Percentiles rank a stretch among this genome's conserved stretches.
Conservation (phyloP, 1,140 invertebrate genomes). For the Drosophila lini region DNA sequence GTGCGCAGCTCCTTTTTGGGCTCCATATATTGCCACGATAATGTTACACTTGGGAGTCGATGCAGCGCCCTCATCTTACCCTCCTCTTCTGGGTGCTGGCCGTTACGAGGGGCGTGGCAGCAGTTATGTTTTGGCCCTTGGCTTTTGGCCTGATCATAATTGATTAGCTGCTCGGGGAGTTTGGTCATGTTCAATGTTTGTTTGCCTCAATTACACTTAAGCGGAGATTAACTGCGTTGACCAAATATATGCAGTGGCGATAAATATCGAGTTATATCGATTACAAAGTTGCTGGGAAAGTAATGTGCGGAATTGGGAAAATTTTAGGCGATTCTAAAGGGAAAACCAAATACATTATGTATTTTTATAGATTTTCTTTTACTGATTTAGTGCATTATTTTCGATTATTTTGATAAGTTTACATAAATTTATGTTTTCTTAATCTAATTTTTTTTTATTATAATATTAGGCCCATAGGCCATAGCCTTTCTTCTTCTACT, state of each 20-base stretch:
- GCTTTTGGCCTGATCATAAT: conserved; percentile 51
- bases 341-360: background rate
- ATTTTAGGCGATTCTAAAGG: background rate
- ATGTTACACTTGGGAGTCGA: conserved; percentile 54
- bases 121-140: conserved; percentile 14
- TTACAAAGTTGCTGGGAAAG: background rate
- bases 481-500: background rate
- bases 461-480: background rate
- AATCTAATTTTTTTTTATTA: too few species aligned
- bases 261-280: conserved; percentile 29
- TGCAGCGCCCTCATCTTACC: conserved; percentile 17
- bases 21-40: conserved; percentile 40
- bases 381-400: background rate
- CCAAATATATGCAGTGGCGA: conserved; percentile 18
- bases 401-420: background rate
- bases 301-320: background rate
- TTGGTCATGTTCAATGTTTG: conserved; percentile 37
- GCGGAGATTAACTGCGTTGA: conserved; percentile 37
- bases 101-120: conserved; percentile 17
- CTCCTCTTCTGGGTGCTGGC: background rate
- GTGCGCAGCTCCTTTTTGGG: conserved; percentile 25
- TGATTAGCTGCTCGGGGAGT: conserved; percentile 37
- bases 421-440: too few species aligned
- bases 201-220: conserved; percentile 49
- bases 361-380: background rate